Base-by-base conservation (phyloP, 2,113 vertebrate species). In the Tachycineta bicolor region DNA sequence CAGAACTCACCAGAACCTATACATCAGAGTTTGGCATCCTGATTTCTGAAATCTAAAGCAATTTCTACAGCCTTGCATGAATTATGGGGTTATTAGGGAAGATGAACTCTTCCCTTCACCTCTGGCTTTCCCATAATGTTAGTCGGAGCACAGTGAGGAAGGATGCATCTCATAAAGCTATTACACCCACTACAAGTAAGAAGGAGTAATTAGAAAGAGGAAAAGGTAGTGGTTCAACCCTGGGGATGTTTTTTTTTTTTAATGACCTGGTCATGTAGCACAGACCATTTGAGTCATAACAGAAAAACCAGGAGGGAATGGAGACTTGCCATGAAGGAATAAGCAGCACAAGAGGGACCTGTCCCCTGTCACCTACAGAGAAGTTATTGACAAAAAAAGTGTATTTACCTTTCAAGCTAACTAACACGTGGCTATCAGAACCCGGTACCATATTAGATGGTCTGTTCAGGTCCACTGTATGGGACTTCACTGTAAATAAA, bases 381-480 rank as follows among this genome's bases (percentile, higher is more conserved):
- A 79, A 69, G 18, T 15, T 76, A 23, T 33, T 46, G 58, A 26
- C 11, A 53, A 56, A 93, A 89, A 93, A 34, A 29, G 23, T 14
- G 11, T 4, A 16, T 55, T 96, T 97, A 97, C 96, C 95, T 97
- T 93, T 91, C 59, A 96, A 43, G 67, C 39, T 96, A 58, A 97
- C 43, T n/a, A 96, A 67, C 26, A 96, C 91, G 0, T 88, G 91
- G 74, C 96, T 97, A 1, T 95, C 89, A 70, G 96, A 97, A 62
- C 37, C 87, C 0, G 96, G 96, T 70, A 97, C 20, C 93, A 95
- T 95, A 37, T 96, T 50, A 67, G 93, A 3, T 9, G 96, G 96
- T 63, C 7, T 97, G 23, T 62, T 91, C 74, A 97, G 58, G 22
- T 96, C 93, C 75, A 97, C 26, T 23, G 71, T 85, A 13, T 80